phyloP scores from a whole-genome alignment of 2,888 invertebrate species.

The Spodoptera exigua region DNA sequence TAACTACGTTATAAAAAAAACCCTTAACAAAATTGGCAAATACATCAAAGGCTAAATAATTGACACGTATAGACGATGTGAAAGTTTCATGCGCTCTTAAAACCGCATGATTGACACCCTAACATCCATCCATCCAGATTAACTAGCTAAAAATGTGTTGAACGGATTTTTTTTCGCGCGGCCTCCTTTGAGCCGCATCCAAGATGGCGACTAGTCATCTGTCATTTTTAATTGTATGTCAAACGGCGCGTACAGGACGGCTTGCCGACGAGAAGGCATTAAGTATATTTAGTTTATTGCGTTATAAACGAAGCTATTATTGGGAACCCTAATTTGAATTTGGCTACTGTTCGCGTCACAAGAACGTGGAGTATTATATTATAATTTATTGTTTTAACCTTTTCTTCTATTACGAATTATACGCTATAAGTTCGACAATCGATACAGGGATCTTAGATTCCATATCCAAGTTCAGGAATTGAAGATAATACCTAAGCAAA shows the following conservation, averaged over 20 bases:
- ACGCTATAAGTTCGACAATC: too few relatives aligned
- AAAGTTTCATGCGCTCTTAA: constrained; percentile 48
- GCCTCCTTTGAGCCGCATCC: constrained; percentile 76
- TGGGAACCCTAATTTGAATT: constrained; percentile 75
- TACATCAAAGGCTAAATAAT: constrained; percentile 53
- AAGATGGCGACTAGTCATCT: constrained; percentile 84
- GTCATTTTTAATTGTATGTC: constrained; percentile 89
- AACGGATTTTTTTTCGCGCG: constrained; percentile 73
- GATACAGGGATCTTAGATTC: too few relatives aligned
- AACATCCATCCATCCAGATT: constrained; percentile 70
- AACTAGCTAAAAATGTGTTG: constrained; percentile 79
- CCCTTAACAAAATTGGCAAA: constrained; percentile 44
- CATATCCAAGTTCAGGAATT: too few relatives aligned
- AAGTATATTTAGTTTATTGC: constrained; percentile 87
- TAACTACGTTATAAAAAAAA: constrained; percentile 15
- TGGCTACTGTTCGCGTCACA: constrained; percentile 52
- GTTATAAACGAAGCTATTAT: constrained; percentile 83
- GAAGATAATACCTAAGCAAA: too few relatives aligned
- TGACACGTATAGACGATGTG: constrained; percentile 41
- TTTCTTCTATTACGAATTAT: constrained; percentile 10
- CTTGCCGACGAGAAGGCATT: constrained; percentile 73
- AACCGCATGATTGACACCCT: constrained; percentile 71
- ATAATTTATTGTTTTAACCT: constrained; percentile 37
- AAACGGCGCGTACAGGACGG: constrained; percentile 67
- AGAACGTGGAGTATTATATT: constrained; percentile 30